Base-by-base conservation (phyloP, 1,140 invertebrate genomes). In the Lordiphosa clarofinis region DNA sequence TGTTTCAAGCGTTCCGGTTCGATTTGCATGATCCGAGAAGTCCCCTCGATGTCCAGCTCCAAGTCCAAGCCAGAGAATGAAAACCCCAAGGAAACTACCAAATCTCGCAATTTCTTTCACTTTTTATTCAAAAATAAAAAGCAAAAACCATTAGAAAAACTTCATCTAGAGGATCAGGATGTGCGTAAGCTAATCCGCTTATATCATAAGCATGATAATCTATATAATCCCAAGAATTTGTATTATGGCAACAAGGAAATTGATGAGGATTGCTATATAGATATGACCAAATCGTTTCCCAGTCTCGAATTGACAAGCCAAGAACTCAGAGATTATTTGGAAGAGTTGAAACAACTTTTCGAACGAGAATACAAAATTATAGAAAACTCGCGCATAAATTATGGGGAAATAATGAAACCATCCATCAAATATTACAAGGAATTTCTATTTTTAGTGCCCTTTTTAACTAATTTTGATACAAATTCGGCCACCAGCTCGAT, bases 341-440 rank as follows among this genome's bases (percentile, higher is more conserved):
- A 48, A 6, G 44, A 57, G 5, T 15, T 84, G 10, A 55, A 58
- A 0, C 7, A 11, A 2, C 15, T 55, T 5, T 82, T 82, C 2
- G 68, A 73, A 38, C 37, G 35, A 11, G 73, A 82, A 44, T 70
- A 78, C 4, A 47, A 39, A 4, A 38, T 59, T 4, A 66, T 82
- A 19, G 55, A 70, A 10, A 47, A 12, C 3, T 54, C 47, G 0
- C 44, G 43, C 0, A 37, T 35, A 1, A 28, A 11, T 1, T 24
- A 28, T 5, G 60, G 47, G 0, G 33, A 65, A 10, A 13, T 40
- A 1, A 4, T 62, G 4, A 19, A 4, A 9, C 78, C 76, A 1
- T 44, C 73, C 0, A 63, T 84, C 10, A 38, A 39, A n/a, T 84
- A 56, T 56, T 82, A 70, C 47, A 57, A 59, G 36, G 76, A 82